Percentiles rank a stretch among this genome's conserved stretches.
Evolutionary conservation across 2,113 vertebrate genomes (phyloP).

Genomic region (Vulpes vulpes): DNA sequence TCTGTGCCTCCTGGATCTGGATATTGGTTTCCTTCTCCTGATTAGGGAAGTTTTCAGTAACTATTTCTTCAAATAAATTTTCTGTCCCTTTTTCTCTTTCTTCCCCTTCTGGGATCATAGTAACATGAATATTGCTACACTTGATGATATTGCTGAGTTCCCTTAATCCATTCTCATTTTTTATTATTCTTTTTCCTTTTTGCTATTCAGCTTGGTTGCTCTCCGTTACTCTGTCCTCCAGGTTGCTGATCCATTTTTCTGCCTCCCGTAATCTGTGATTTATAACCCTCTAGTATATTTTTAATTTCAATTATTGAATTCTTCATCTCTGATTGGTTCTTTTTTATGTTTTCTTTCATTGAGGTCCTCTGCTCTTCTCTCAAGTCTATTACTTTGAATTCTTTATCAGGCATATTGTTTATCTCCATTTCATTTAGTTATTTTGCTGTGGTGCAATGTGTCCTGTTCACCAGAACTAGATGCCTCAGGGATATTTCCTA

Average conservation of each 20-base stretch:
- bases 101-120: neutral
- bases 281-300: neutral
- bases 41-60: neutral
- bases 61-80: neutral
- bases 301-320: neutral
- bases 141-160: neutral
- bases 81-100: neutral
- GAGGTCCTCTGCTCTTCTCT: neutral
- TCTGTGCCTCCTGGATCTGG: neutral
- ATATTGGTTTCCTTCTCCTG: neutral
- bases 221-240: neutral
- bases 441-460: neutral
- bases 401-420: neutral
- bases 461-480: neutral
- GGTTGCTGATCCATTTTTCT: neutral
- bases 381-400: neutral
- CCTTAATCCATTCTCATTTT: neutral
- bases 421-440: neutral
- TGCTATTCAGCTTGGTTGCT: neutral
- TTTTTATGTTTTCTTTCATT: neutral
- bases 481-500: neutral
- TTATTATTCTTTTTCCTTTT: neutral
- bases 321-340: neutral
- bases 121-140: neutral
- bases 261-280: neutral